Evolutionary conservation across 2,113 vertebrate species (phyloP), one percentile per base, ranked within the genome.

Genomic region (Salvelinus sp.): DNA sequence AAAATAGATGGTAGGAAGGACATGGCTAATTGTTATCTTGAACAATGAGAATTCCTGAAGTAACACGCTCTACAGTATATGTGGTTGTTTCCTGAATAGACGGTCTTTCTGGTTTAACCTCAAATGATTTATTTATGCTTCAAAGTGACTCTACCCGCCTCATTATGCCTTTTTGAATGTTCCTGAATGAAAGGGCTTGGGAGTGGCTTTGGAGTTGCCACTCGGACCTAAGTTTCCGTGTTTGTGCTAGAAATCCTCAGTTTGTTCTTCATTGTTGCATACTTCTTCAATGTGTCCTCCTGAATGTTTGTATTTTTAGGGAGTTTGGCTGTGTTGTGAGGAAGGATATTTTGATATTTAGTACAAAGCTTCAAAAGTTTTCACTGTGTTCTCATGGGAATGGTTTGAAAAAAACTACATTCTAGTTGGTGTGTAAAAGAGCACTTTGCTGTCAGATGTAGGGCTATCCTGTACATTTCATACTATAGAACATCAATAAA

Each of bases 291-390:
- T 86, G 77, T 83, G 86, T 82, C 71, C 57, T 65, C 0, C 74
- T 83, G 20, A 0, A 20, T 92, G 88, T 93, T 93, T 93, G 70
- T 82, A 83, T 44, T 44, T 44, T 10, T 88, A 88, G 81, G 60
- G 82, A 76, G 72, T 81, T 89, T 44, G 82, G 86, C 82, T 75
- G 57, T 18, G 82, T 86, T 86, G 86, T 86, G 75, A 88, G 80
- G 76, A 91, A 92, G 91, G 91, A 94, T 92, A 93, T 93, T 92
- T 93, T 88, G 90, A 88, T 92, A 78, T 88, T 85, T 82, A 77
- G 66, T 13, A 85, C 58, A 83, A 76, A 69, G 79, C 79, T 84
- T 83, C 75, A 88, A 80, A 85, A 54, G 38, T 2, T 44, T 44
- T 44, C 38, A 44, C 38, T 44, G 38, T 44, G 38, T 44, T 44